These are phyloP conservation scores for Dendronephthya gigantea DNA, from an alignment of 64 coral and sea anemone species.

Conservation along the genomic window DNA sequence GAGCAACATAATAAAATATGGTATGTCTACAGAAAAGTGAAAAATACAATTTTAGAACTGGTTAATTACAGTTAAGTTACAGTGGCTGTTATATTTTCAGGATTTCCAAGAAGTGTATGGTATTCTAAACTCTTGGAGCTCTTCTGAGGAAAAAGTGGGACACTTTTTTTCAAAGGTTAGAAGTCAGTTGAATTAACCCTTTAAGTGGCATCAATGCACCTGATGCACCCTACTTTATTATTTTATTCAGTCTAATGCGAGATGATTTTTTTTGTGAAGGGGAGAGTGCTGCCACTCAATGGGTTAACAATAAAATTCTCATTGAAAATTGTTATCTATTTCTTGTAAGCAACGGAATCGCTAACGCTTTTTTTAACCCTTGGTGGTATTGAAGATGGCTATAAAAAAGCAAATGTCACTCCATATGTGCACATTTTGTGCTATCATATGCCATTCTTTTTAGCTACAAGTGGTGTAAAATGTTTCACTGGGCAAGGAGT, in stretches of 20 bases:
- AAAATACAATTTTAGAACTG: background rate
- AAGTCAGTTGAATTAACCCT: background rate
- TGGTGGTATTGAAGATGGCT: slow-evolving; percentile 11
- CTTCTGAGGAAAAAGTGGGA: background rate
- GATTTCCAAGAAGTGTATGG: background rate
- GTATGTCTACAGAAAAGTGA: background rate
- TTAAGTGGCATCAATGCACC: too few species aligned
- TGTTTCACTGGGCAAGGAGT: slow-evolving; percentile 38
- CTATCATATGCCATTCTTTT: slow-evolving; percentile 26
- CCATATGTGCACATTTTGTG: slow-evolving; percentile 11
- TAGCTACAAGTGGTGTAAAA: slow-evolving; percentile 20
- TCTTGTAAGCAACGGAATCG: slow-evolving; percentile 8
- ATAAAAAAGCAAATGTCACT: slow-evolving; percentile 34
- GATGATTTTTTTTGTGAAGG: too few species aligned
- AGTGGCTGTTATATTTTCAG: background rate
- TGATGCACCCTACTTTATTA: background rate
- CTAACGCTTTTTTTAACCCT: slow-evolving; percentile 16
- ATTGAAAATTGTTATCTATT: background rate
- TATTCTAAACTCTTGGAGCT: background rate
- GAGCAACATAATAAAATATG: background rate
- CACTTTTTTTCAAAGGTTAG: background rate
- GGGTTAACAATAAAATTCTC: background rate
- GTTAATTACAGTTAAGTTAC: background rate
- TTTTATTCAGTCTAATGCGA: too few species aligned
- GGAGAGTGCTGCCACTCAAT: background rate